Conservation (phyloP, 1,140 invertebrate genomes). For the Cyclina sinensis region DNA sequence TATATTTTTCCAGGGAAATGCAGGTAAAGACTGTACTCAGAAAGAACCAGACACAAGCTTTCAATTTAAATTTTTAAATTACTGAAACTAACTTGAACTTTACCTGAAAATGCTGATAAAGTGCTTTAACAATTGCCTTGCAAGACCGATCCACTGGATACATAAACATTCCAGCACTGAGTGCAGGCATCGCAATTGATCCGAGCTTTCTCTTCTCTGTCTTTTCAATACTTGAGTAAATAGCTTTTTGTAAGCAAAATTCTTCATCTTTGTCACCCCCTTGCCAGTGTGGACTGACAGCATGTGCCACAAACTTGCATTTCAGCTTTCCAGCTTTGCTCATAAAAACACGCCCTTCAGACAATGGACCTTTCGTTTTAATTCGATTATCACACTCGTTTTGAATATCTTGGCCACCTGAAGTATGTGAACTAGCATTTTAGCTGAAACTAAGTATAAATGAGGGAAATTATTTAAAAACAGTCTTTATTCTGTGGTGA, state of each 20-base stretch:
- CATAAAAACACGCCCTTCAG: slow-evolving; percentile 65
- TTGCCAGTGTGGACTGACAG: slow-evolving; percentile 78
- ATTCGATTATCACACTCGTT: slow-evolving; percentile 70
- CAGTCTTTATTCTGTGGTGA: not conserved
- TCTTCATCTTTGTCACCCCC: slow-evolving; percentile 68
- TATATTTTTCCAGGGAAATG: too few species aligned
- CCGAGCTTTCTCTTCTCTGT: slow-evolving; percentile 49
- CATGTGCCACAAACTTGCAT: slow-evolving; percentile 77
- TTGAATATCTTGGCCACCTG: slow-evolving; percentile 71
- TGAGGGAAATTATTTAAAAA: too few species aligned
- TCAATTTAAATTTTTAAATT: too few species aligned
- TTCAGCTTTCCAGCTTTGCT: slow-evolving; percentile 70
- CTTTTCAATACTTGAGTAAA: slow-evolving; percentile 65
- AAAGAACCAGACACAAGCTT: too few species aligned
- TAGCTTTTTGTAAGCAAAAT: slow-evolving; percentile 59
- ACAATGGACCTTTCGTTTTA: slow-evolving; percentile 52
- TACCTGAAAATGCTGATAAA: slow-evolving; percentile 55
- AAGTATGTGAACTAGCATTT: not conserved
- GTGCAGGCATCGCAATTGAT: slow-evolving; percentile 73
- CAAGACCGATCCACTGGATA: slow-evolving; percentile 72
- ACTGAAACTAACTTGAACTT: too few species aligned
- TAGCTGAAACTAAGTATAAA: too few species aligned
- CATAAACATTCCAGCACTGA: slow-evolving; percentile 77
- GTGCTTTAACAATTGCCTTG: slow-evolving; percentile 49
- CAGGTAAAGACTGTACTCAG: too few species aligned